Conservation (phyloP, 2,797 vertebrate species). For the Remorina albescens region DNA sequence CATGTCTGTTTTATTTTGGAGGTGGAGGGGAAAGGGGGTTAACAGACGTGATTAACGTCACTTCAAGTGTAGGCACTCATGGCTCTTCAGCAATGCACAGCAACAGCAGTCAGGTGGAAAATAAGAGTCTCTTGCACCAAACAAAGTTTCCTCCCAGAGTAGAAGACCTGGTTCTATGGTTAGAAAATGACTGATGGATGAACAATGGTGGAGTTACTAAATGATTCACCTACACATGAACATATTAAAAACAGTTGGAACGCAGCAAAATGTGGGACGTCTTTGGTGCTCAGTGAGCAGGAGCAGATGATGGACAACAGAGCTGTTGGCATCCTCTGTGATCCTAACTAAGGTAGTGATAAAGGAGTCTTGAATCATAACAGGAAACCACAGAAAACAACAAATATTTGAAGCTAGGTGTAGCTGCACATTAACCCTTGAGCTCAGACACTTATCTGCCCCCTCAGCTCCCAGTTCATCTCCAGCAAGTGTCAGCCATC, state of each 20-base stretch:
- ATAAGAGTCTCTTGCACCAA: slow-evolving; percentile 18
- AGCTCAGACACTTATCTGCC: slow-evolving; percentile 43
- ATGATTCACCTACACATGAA: slow-evolving; percentile 22
- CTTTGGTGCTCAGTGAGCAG: slow-evolving; percentile 71
- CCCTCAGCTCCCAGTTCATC: slow-evolving; percentile 29
- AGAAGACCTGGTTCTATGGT: slow-evolving; percentile 47
- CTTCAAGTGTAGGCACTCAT: slow-evolving; percentile 79
- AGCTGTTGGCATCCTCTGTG: slow-evolving; percentile 50
- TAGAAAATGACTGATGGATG: slow-evolving; percentile 43
- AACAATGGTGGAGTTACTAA: slow-evolving; percentile 25
- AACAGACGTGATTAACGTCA: slow-evolving; percentile 62
- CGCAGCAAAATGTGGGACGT: slow-evolving; percentile 45
- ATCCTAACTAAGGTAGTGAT: slow-evolving; percentile 23
- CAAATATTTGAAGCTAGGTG: slow-evolving; percentile 48
- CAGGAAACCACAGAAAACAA: slow-evolving; percentile 44
- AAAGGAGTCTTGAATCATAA: slow-evolving; percentile 51
- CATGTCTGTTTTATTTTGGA: slow-evolving; percentile 10
- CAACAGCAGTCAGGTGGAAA: slow-evolving; percentile 49
- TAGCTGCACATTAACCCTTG: slow-evolving; percentile 74
- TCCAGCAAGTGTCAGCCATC: slow-evolving; percentile 36
- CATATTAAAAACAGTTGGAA: slow-evolving; percentile 7
- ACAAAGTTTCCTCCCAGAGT: slow-evolving; percentile 40
- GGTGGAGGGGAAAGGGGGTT: slow-evolving; percentile 19
- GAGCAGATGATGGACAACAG: slow-evolving; percentile 24
- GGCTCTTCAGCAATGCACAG: slow-evolving; percentile 79